Evolutionary conservation across 2,888 invertebrate species (phyloP).

Genomic region (Chymomyza procnemis): DNA sequence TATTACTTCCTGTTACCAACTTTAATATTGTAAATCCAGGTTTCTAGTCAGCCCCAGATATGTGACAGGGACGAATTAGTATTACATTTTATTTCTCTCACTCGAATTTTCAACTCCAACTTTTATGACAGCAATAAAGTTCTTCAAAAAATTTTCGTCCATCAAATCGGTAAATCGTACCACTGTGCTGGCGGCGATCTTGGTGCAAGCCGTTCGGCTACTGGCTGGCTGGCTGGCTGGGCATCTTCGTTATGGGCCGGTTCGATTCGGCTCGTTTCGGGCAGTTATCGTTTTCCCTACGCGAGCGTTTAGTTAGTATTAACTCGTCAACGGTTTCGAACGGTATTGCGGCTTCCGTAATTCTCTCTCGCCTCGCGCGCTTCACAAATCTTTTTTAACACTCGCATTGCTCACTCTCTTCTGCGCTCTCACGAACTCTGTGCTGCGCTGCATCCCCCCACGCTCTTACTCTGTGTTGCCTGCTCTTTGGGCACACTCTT

Average conservation of each 20-base stretch:
- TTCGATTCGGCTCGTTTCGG: neutral
- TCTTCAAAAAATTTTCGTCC: neutral
- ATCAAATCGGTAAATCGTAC: neutral
- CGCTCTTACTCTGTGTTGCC: too few species aligned
- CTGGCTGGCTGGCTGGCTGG: too few species aligned
- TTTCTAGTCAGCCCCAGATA: too few species aligned
- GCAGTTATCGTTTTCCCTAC: neutral
- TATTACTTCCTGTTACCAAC: too few species aligned
- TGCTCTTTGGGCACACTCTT: too few species aligned
- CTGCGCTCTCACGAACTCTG: too few species aligned
- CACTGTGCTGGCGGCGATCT: neutral
- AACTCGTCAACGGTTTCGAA: slow-evolving; percentile 56
- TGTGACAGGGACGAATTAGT: too few species aligned
- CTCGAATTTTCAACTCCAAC: too few species aligned
- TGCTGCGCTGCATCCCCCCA: too few species aligned
- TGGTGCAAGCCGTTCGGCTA: neutral
- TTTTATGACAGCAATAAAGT: neutral
- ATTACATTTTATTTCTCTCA: too few species aligned
- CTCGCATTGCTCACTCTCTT: neutral
- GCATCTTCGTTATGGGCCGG: neutral
- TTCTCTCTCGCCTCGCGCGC: neutral
- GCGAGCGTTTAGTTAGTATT: slow-evolving; percentile 4
- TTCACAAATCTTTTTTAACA: neutral
- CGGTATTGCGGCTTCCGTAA: slow-evolving; percentile 37
- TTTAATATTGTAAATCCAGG: too few species aligned